These are phyloP conservation scores for Cacajao melanocephalus DNA, from an alignment of 2,797 vertebrate genomes.

Conservation along the genomic window DNA sequence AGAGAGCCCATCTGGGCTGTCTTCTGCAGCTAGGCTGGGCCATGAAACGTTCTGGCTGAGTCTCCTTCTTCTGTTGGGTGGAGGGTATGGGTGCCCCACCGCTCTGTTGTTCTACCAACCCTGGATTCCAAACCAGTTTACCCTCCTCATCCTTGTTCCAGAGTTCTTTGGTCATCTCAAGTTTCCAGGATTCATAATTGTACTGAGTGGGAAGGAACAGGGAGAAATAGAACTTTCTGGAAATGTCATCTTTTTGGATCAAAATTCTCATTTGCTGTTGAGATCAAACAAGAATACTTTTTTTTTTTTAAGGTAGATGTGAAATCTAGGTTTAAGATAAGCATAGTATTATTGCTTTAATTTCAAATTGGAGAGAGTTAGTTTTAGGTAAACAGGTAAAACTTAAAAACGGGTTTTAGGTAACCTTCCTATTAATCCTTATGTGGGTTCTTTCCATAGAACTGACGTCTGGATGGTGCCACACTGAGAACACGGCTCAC, in stretches of 20 bases:
- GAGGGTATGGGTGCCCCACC: not conserved
- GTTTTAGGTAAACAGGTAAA: not conserved
- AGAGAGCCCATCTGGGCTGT: not conserved
- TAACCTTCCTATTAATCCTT: not conserved
- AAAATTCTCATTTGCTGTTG: not conserved
- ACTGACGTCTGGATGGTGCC: not conserved
- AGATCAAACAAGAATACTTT: not conserved
- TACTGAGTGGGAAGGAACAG: not conserved
- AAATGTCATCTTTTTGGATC: not conserved
- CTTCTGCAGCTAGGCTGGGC: not conserved
- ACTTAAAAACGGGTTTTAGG: not conserved
- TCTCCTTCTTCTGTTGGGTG: not conserved
- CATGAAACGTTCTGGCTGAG: not conserved
- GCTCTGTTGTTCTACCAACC: not conserved
- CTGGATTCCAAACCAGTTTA: not conserved
- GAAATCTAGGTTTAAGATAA: not conserved
- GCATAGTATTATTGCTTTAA: not conserved
- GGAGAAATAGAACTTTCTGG: not conserved
- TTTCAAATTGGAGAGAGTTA: not conserved
- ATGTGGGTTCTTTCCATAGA: not conserved
- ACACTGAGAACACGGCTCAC: not conserved
- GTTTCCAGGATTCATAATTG: not conserved
- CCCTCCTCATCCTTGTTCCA: not conserved
- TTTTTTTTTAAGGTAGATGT: not conserved
- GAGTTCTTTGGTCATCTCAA: not conserved